Conservation (phyloP, 2,113 vertebrate species). For the Aythya baeri region DNA sequence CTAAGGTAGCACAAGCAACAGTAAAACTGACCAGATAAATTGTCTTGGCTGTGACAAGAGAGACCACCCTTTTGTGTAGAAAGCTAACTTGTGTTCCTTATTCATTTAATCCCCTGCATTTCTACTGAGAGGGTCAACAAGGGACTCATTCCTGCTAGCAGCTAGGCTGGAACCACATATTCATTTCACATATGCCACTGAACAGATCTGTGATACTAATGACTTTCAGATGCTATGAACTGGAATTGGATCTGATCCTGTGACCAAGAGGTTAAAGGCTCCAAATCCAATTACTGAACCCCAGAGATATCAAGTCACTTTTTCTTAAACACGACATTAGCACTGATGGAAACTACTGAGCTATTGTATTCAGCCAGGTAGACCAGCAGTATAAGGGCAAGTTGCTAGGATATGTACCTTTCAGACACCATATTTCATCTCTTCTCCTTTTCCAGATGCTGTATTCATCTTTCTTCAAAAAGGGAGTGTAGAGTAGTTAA, state of each 20-base stretch:
- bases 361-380: neutral
- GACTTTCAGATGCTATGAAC: conserved; percentile 21
- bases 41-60: neutral
- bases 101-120: conserved; percentile 17
- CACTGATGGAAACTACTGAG: neutral
- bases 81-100: neutral
- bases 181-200: neutral
- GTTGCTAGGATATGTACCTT: conserved; percentile 9
- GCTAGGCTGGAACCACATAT: neutral
- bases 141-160: neutral
- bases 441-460: neutral
- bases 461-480: neutral
- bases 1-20: neutral
- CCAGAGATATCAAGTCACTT: conserved; percentile 13
- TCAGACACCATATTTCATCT: neutral
- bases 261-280: conserved; percentile 52
- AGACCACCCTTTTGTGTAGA: neutral
- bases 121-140: neutral
- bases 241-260: neutral
- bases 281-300: conserved; percentile 38
- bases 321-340: neutral
- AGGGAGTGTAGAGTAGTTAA: neutral
- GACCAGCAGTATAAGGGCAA: accelerated
- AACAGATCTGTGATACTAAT: neutral
- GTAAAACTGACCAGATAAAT: neutral